phyloP scores from a whole-genome alignment of 2,113 vertebrate species.

The Nasalis larvatus region DNA sequence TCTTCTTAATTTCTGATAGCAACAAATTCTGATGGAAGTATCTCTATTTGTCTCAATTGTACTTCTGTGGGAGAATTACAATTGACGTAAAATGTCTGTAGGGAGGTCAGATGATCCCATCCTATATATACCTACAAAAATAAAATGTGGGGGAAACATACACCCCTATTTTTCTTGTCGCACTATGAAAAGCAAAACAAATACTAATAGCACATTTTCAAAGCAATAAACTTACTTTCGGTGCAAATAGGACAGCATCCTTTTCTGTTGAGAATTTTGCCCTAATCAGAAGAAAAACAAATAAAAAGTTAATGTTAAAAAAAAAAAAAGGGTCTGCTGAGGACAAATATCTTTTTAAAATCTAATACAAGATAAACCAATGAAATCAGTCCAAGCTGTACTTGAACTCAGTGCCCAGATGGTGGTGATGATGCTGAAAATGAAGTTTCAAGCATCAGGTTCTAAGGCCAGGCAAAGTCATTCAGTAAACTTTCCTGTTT shows the following conservation, averaged over 20 bases:
- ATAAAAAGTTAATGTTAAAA: conserved; percentile 72
- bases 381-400: conserved; percentile 71
- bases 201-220: conserved; percentile 13
- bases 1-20: not conserved
- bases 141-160: not conserved
- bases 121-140: not conserved
- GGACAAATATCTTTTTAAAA: conserved; percentile 38
- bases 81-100: not conserved
- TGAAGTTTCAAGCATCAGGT: conserved; percentile 75
- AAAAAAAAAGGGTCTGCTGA: conserved; percentile 43
- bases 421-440: not conserved
- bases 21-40: not conserved
- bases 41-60: not conserved
- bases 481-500: conserved; percentile 44
- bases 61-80: not conserved
- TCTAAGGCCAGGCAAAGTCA: conserved; percentile 74
- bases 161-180: not conserved
- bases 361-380: conserved; percentile 50
- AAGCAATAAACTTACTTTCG: conserved; percentile 92
- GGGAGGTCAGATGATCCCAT: not conserved
- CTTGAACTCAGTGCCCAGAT: conserved; percentile 70
- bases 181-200: not conserved
- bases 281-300: conserved; percentile 87
- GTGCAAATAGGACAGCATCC: conserved; percentile 99
- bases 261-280: conserved; percentile 98